phyloP scores from a whole-genome alignment of 2,888 invertebrate genomes.

The Acholoe squamosa region DNA sequence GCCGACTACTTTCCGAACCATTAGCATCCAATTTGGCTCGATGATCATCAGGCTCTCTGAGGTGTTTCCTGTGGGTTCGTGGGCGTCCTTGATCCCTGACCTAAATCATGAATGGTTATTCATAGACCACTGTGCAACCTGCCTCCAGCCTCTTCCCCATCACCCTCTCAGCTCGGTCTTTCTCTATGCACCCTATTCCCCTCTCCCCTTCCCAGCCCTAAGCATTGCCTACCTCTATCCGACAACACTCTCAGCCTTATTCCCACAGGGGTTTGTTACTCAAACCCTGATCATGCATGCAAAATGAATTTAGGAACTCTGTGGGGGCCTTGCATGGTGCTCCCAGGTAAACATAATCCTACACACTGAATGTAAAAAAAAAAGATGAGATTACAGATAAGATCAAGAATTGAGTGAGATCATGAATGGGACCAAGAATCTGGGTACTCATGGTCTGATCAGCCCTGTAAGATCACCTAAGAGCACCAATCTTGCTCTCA shows the following conservation, averaged over 20 bases:
- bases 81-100: slow-evolving; percentile 55
- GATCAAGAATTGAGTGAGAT: no score
- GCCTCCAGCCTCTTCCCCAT: not conserved
- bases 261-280: no score
- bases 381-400: no score
- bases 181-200: not conserved
- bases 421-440: no score
- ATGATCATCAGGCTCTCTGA: slow-evolving; percentile 58
- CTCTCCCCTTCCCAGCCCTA: not conserved
- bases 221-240: not conserved
- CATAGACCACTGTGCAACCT: slow-evolving; percentile 42
- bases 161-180: not conserved
- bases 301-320: no score
- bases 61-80: slow-evolving; percentile 51
- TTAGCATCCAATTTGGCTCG: slow-evolving; percentile 59
- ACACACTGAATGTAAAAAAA: no score
- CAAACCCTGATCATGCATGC: no score
- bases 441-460: no score
- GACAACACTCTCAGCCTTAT: not conserved
- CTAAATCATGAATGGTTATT: slow-evolving; percentile 47
- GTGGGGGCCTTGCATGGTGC: no score
- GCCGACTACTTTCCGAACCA: slow-evolving; percentile 52
- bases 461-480: no score
- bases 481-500: no score
- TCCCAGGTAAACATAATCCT: no score